Evolutionary conservation across 64 coral and sea anemone species (phyloP).

Genomic region (Stichodactyla mertensii): DNA sequence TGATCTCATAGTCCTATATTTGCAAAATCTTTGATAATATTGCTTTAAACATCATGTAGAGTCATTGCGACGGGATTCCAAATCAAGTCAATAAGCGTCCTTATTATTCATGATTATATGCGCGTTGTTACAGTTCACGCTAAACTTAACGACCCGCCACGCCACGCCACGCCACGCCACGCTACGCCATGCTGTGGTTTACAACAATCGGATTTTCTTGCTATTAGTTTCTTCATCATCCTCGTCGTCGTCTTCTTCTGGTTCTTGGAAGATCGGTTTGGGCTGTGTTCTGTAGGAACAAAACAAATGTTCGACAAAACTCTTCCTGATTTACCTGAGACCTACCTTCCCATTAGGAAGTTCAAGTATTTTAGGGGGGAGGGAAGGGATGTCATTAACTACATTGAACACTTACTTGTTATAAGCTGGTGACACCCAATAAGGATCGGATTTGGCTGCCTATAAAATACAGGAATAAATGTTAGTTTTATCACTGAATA

Average conservation of each 20-base stretch:
- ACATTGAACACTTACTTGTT: slow-evolving; percentile 54
- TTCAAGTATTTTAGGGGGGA: no score
- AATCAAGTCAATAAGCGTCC: no score
- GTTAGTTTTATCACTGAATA: neutral
- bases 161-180: neutral
- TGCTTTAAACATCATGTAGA: no score
- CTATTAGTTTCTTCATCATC: slow-evolving; percentile 62
- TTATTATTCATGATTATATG: no score
- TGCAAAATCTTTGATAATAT: no score
- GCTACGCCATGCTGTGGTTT: neutral
- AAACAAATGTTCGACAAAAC: neutral
- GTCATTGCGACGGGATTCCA: no score
- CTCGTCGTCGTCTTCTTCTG: slow-evolving; percentile 62
- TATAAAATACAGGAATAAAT: slow-evolving; percentile 14
- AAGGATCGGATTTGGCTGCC: slow-evolving; percentile 90
- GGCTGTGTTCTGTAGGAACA: slow-evolving; percentile 51
- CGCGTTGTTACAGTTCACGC: no score
- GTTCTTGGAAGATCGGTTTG: slow-evolving; percentile 60
- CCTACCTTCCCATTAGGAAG: slow-evolving; percentile 8
- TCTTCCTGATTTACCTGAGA: neutral
- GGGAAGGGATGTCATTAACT: neutral
- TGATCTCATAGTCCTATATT: no score
- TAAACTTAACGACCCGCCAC: no score
- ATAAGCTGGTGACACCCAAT: slow-evolving; percentile 96
- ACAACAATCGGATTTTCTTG: slow-evolving; percentile 60